Base-by-base conservation (phyloP, 2,888 invertebrate species). In the Hypercompe scribonia region DNA sequence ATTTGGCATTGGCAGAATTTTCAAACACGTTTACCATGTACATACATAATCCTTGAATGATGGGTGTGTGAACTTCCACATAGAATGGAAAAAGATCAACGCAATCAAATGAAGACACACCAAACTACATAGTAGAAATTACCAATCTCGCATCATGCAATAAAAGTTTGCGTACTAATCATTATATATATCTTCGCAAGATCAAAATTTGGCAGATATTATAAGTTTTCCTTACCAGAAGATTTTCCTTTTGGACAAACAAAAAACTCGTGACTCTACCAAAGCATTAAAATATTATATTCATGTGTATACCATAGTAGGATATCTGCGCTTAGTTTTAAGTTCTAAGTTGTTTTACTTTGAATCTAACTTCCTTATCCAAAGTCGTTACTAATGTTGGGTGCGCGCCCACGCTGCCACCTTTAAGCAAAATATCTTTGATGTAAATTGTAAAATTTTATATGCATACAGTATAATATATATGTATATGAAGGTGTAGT, bases 281-380 rank as follows among this genome's bases (percentile, higher is more conserved):
- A 50, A 24, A n/a, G 54, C 11, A 54, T 54, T n/a, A 28, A n/a
- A 54, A 13, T 54, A 28, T n/a, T 54, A 13, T 13, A 54, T n/a
- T 28, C 8, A 54, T 54, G 54, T 54, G 54, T n/a, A 54, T 54
- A 3, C n/a, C n/a, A 54, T n/a, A 13, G n/a, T 28, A 54, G n/a
- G n/a, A 54, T 21, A 50, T 54, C n/a, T 28, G n/a, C n/a, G n/a
- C 18, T 7, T 61, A 18, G 58, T 18, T 15, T 15, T 7, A 18
- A 46, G 15, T 28, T 28, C 13, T 68, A 28, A 54, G n/a, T n/a
- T n/a, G 34, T 36, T 54, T 68, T n/a, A 68, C n/a, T 68, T 68
- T 54, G 54, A 34, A 28, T 1, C 18, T 54, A 10, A 54, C 68
- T 68, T 68, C 68, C 68, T 54, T 68, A 50, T 54, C 28, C n/a